Base-by-base conservation (phyloP, 2,888 invertebrate genomes). In the Tetrapedia diversipes region DNA sequence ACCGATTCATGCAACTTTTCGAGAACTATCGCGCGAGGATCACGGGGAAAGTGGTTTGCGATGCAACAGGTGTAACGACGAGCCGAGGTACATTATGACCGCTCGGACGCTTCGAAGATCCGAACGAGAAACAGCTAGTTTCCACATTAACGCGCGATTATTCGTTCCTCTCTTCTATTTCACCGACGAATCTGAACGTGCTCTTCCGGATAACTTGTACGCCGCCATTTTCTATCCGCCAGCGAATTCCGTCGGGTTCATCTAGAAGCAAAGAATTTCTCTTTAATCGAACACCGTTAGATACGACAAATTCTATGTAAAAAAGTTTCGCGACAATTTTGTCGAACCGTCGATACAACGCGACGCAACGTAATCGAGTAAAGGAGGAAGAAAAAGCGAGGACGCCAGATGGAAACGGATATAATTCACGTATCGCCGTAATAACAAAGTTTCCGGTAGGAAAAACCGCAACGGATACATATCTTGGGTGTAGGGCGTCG, bases 41-140 rank as follows among this genome's bases (percentile, higher is more conserved):
- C 16, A 53, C 54, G 32, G 24, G 32, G 53, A 34, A 65, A 71
- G 2, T 49, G 39, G 45, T 27, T 19, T 19, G 34, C 47, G 59
- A 59, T 27, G 82, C 84, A 84, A 84, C 82, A 84, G 80, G 84
- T 84, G 70, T 27, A 60, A 56, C 75, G 56, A 61, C 41, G 16
- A 37, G 14, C 19, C 10, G 49, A 29, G 14, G 49, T 69, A 66
- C 72, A 69, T 75, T 69, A 56, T 6, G 11, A 34, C 0, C 11
- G 41, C 37, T 29, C n/a, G 19, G 10, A 19, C 47, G 8, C 27
- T 19, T 43, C 34, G 56, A 56, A 56, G 29, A 57, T 37, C 47
- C 29, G 8, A 45, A 22, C n/a, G n/a, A n/a, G n/a, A n/a, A n/a
- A n/a, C n/a, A n/a, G n/a, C n/a, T n/a, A n/a, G n/a, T n/a, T n/a